Conservation (phyloP, 2,888 invertebrate genomes). For the Zaprionus lineosus region DNA sequence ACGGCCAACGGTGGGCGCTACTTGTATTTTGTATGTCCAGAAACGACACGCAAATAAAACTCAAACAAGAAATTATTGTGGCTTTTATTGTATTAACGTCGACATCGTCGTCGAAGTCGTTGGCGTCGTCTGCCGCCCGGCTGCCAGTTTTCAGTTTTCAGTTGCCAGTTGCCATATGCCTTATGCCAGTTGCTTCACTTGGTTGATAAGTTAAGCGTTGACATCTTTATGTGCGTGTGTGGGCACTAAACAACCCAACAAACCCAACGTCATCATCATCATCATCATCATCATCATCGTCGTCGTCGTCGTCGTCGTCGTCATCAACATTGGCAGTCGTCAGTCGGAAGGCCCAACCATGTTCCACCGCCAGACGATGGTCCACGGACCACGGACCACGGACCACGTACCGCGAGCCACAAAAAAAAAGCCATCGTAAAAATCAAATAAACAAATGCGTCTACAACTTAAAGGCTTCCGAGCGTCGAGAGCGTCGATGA, state of each 20-base stretch:
- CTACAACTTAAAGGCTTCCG: slow-evolving; percentile 37
- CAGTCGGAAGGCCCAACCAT: slow-evolving; percentile 13
- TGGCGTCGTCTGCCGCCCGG: no score
- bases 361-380: no score
- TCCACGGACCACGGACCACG: no score
- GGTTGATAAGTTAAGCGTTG: slow-evolving; percentile 74
- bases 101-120: slow-evolving; percentile 50
- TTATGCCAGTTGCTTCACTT: slow-evolving; percentile 34
- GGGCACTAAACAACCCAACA: slow-evolving; percentile 66
- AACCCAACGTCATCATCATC: slow-evolving; percentile 35
- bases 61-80: slow-evolving; percentile 69
- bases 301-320: not conserved
- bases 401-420: not conserved
- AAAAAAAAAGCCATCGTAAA: slow-evolving; percentile 54
- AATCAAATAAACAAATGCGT: slow-evolving; percentile 53
- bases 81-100: slow-evolving; percentile 70
- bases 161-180: no score
- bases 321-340: slow-evolving; percentile 7
- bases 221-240: slow-evolving; percentile 76
- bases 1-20: slow-evolving; percentile 78
- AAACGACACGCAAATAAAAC: slow-evolving; percentile 73
- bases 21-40: slow-evolving; percentile 62
- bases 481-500: slow-evolving; percentile 40
- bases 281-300: slow-evolving; percentile 2
- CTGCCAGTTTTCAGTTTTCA: no score